Percentiles rank a stretch among this genome's conserved stretches.
Conservation (phyloP, 1,140 invertebrate genomes). For the Drosophila mojavensis region DNA sequence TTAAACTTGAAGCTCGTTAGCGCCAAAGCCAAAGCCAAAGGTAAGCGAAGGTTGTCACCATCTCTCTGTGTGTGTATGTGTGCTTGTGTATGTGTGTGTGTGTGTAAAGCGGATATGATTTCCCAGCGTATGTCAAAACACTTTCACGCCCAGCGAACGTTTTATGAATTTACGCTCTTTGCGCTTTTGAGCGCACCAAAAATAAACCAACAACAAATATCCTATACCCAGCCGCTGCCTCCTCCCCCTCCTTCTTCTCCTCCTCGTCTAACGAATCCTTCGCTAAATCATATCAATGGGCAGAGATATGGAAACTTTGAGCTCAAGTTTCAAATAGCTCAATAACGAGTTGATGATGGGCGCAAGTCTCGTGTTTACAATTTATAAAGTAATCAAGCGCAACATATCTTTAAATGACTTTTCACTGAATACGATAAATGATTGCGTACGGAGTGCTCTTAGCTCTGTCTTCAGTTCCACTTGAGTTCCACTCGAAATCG, state of each 20-base stretch:
- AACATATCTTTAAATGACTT: constrained; percentile 17
- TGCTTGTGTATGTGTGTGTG: constrained; percentile 23
- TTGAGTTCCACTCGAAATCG: too few relatives aligned
- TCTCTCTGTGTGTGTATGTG: neutral
- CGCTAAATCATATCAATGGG: constrained; percentile 6
- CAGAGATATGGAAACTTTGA: constrained; percentile 11
- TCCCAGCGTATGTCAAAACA: constrained; percentile 61
- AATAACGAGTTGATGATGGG: constrained; percentile 14
- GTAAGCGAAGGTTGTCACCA: constrained; percentile 14
- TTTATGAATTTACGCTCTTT: constrained; percentile 77
- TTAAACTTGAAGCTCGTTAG: constrained; percentile 80
- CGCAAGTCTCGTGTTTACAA: constrained; percentile 4
- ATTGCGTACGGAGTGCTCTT: neutral
- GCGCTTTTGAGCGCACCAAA: constrained; percentile 68
- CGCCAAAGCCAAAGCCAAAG: constrained; percentile 49
- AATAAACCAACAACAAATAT: constrained; percentile 13
- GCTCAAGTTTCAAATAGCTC: constrained; percentile 15
- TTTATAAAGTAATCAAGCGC: constrained; percentile 17
- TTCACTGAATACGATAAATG: constrained; percentile 4
- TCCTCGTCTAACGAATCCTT: neutral
- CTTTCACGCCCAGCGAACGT: constrained; percentile 69
- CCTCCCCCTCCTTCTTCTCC: neutral
- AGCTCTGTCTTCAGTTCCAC: neutral
- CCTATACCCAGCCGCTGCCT: neutral
- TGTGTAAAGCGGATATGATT: constrained; percentile 53